A percentile compares a stretch with the other conserved stretches of the same genome.
These are phyloP conservation scores for Semaprochilodus insignis DNA, from an alignment of 2,797 vertebrate genomes.

Conservation along the genomic window DNA sequence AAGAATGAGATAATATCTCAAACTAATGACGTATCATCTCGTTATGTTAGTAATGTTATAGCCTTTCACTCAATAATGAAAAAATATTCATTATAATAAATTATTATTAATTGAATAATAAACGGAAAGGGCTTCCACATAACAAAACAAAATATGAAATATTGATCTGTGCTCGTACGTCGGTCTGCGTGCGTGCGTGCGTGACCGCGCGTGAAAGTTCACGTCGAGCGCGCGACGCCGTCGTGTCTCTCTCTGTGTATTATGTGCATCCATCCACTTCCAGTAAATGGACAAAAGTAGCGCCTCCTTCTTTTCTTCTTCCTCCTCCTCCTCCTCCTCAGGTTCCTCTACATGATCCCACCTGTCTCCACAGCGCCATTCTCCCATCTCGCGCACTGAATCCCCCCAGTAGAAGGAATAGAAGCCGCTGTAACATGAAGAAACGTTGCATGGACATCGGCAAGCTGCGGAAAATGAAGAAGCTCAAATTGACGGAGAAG, in stretches of 20 bases:
- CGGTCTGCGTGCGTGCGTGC: constrained; percentile 2
- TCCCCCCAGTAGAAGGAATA: constrained; percentile 8
- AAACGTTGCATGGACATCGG: constrained; percentile 82
- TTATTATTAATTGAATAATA: too few relatives aligned
- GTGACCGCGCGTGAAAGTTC: not conserved
- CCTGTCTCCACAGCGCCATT: constrained; percentile 43
- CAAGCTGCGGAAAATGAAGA: constrained; percentile 83
- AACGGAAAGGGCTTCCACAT: too few relatives aligned
- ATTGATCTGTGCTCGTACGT: not conserved
- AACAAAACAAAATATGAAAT: not conserved
- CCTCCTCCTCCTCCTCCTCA: constrained; percentile 29
- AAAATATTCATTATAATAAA: too few relatives aligned
- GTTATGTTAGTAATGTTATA: too few relatives aligned
- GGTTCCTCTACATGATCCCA: constrained; percentile 55
- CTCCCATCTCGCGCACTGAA: constrained; percentile 31
- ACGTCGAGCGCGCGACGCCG: not conserved
- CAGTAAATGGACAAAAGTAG: constrained; percentile 6
- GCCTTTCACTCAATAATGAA: too few relatives aligned
- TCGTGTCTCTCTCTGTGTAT: not conserved
- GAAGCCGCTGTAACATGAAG: constrained; percentile 80
- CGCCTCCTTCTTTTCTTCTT: constrained; percentile 4
- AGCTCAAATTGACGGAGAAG: constrained; percentile 80
- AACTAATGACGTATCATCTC: too few relatives aligned
- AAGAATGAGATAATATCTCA: too few relatives aligned
- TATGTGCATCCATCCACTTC: not conserved